Evolutionary conservation across 2,113 vertebrate genomes (phyloP), one percentile per base, ranked within the genome.

Genomic region (Gallinago media): DNA sequence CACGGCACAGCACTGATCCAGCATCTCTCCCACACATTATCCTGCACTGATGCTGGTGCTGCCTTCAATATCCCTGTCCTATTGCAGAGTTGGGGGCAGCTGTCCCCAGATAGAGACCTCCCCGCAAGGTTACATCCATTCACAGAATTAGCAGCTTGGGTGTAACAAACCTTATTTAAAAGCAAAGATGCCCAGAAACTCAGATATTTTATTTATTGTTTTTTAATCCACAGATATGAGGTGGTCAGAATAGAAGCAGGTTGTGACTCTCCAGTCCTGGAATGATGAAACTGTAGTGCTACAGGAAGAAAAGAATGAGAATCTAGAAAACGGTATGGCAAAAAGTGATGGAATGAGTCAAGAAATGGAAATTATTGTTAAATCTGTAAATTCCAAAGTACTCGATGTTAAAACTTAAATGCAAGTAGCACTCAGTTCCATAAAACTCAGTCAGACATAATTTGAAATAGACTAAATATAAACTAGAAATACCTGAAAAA

Each of bases 1-100:
- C 44, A n/a, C 23, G 56, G 36, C n/a, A 38, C 3, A 44, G 44
- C 55, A 21, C 12, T 38, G 6, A n/a, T 21, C 61, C 78, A 52
- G 52, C 52, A 61, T 5, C 58, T 49, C 81, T 44, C 47, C 55
- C 66, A 23, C 55, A 70, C 67, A 36, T 3, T 34, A 5, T 22
- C 3, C 22, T 42, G 32, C 1, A 1, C 29, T 42, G 46, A 3
- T 21, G 12, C 27, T 42, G 55, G 11, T 36, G 34, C 47, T 68
- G 62, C 18, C 21, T 49, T 58, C 1, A 2, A 27, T 72, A 1
- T 17, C 66, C 26, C 20, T 36, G 25, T 49, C 0, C 0, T 4
- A 8, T 12, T 3, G 17, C 18, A 73, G 67, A 56, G 20, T 3
- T 76, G 49, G 49, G 29, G 0, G 8, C n/a, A 38, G 62, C 55